These are phyloP conservation scores for Stigmatopora argus DNA, from an alignment of 2,113 vertebrate genomes.

Conservation along the genomic window DNA sequence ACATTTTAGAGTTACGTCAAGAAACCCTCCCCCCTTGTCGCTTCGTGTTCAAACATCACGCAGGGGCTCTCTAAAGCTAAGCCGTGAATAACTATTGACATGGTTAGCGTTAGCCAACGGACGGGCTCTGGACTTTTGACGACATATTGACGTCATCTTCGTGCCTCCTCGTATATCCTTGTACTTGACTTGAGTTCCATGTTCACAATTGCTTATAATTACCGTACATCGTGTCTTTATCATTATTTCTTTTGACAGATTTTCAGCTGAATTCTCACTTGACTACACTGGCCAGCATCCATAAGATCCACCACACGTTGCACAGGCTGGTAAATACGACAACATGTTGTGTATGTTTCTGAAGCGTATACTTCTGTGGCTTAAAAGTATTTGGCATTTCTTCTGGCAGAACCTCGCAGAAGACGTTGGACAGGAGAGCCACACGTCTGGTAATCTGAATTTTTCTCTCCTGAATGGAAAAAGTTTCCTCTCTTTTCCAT, in stretches of 20 bases:
- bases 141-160: conserved; percentile 41
- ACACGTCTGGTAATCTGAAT: conserved; percentile 81
- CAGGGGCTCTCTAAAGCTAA: conserved; percentile 10
- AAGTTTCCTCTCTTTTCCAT: neutral
- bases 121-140: conserved; percentile 12
- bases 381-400: conserved; percentile 16
- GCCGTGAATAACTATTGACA: conserved; percentile 4
- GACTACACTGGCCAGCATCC: conserved; percentile 98
- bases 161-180: conserved; percentile 21
- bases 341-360: conserved; percentile 27
- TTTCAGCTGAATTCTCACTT: conserved; percentile 98
- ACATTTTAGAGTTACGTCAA: conserved; percentile 21
- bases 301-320: conserved; percentile 99
- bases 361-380: conserved; percentile 3
- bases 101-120: neutral
- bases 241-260: conserved; percentile 64
- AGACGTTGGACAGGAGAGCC: conserved; percentile 91
- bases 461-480: neutral
- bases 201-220: conserved; percentile 5
- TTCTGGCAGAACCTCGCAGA: conserved; percentile 89
- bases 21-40: conserved; percentile 33
- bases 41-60: conserved; percentile 20
- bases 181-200: conserved; percentile 3
- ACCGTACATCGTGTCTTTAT: conserved; percentile 1
- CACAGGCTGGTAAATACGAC: conserved; percentile 89